A percentile compares a stretch with the other conserved stretches of the same genome.
Evolutionary conservation across 1,140 invertebrate genomes (phyloP).

Genomic region (Drosophila nebulosa): DNA sequence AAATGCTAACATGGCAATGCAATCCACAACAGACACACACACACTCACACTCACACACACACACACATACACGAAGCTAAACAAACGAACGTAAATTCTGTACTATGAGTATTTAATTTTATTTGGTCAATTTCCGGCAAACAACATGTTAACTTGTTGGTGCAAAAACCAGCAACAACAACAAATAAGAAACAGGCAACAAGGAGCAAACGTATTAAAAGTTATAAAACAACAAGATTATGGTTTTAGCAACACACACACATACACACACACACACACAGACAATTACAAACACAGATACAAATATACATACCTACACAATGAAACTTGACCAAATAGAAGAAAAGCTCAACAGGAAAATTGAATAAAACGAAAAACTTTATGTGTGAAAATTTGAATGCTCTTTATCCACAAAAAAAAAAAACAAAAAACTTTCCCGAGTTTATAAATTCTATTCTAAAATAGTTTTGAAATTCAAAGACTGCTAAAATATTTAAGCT

Average conservation of each 20-base stretch:
- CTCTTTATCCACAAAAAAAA: neutral
- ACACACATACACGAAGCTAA: neutral
- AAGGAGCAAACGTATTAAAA: slow-evolving; percentile 62
- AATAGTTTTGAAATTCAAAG: too few species aligned
- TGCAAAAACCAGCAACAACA: slow-evolving; percentile 17
- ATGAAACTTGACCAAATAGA: slow-evolving; percentile 35
- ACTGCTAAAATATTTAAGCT: too few species aligned
- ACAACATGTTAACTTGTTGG: slow-evolving; percentile 59
- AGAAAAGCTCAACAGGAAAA: slow-evolving; percentile 9
- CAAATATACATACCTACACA: too few species aligned
- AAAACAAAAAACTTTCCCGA: too few species aligned
- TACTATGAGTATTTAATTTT: slow-evolving; percentile 59
- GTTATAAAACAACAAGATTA: slow-evolving; percentile 76
- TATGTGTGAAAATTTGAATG: neutral
- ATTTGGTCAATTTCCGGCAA: slow-evolving; percentile 66
- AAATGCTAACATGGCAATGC: neutral
- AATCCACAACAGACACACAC: neutral
- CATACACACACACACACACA: slow-evolving; percentile 14
- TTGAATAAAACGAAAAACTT: neutral
- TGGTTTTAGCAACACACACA: slow-evolving; percentile 57
- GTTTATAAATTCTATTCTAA: too few species aligned
- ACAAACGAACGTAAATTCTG: slow-evolving; percentile 28
- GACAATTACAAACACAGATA: neutral
- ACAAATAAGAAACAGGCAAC: slow-evolving; percentile 16
- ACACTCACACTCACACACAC: neutral